Percentiles rank a stretch among this genome's conserved stretches.
phyloP scores from a whole-genome alignment of 2,797 vertebrate genomes.

The Australoheros facetus region DNA sequence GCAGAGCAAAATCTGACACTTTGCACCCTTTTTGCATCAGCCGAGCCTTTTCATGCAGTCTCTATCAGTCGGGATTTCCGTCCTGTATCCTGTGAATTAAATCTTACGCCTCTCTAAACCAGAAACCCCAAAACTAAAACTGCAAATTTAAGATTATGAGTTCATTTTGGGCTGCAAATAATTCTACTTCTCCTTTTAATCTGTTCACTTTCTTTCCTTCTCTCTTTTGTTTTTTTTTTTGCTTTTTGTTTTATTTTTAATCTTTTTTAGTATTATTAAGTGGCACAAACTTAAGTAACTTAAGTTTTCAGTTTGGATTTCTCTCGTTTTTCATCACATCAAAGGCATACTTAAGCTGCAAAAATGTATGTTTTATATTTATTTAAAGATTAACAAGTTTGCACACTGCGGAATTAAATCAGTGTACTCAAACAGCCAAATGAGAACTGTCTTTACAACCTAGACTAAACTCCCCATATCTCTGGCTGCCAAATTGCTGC shows the following conservation, averaged over 20 bases:
- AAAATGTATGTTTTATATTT: constrained; percentile 6
- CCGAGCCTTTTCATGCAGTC: constrained; percentile 32
- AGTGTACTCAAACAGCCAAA: background rate
- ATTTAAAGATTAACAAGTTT: constrained; percentile 12
- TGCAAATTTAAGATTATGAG: constrained; percentile 17
- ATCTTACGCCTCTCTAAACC: constrained; percentile 22
- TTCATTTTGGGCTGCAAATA: constrained; percentile 29
- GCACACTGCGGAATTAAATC: background rate
- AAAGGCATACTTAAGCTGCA: constrained; percentile 2
- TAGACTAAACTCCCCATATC: background rate
- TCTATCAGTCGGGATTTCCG: constrained; percentile 16
- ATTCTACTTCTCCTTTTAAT: constrained; percentile 23
- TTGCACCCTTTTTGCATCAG: constrained; percentile 58
- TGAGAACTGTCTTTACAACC: background rate
- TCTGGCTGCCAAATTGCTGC: constrained; percentile 2
- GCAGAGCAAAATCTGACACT: constrained; percentile 43
- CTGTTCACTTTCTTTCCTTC: background rate
- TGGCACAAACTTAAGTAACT: constrained; percentile 7
- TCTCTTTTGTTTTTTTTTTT: background rate
- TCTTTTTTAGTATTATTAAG: constrained; percentile 16
- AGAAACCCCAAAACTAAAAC: constrained; percentile 21
- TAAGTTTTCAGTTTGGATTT: constrained; percentile 11
- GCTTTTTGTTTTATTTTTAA: constrained; percentile 1
- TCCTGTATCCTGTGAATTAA: constrained; percentile 19
- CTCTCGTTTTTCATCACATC: background rate